Evolutionary conservation across 2,113 vertebrate genomes (phyloP).

Genomic region (Hippoglossus stenolepis): DNA sequence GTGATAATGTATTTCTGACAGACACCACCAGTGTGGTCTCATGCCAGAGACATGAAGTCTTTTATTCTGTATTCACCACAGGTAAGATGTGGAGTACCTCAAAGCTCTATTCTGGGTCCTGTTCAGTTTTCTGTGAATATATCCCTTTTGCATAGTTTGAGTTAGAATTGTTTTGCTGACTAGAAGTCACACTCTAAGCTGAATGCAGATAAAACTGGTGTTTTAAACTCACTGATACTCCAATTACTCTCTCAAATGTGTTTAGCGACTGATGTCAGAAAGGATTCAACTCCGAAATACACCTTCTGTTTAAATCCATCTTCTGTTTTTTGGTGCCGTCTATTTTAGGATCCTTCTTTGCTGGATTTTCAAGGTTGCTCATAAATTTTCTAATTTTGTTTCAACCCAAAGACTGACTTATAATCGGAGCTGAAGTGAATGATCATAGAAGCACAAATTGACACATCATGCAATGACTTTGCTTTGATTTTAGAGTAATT

Average conservation of each 20-base stretch:
- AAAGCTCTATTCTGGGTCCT: slow-evolving; percentile 24
- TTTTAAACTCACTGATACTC: neutral
- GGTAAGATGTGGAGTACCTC: slow-evolving; percentile 7
- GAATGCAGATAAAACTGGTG: neutral
- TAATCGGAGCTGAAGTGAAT: neutral
- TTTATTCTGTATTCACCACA: neutral
- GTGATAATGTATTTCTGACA: neutral
- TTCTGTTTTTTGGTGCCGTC: too few relatives aligned
- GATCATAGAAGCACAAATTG: neutral
- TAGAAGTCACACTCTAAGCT: neutral
- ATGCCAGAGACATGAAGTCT: too few relatives aligned
- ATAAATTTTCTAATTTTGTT: neutral
- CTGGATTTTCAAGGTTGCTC: neutral
- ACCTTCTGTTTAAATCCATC: too few relatives aligned
- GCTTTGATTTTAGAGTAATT: too few relatives aligned
- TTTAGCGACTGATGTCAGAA: neutral
- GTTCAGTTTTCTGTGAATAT: slow-evolving; percentile 6
- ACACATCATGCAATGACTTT: neutral
- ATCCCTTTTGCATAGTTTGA: neutral
- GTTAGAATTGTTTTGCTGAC: slow-evolving; percentile 5
- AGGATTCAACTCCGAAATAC: neutral
- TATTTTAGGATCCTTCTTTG: neutral
- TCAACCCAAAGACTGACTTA: neutral
- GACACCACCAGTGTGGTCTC: too few relatives aligned
- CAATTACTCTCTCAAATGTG: neutral